These are phyloP conservation scores for Ceyx erithaca DNA, from an alignment of 2,797 vertebrate genomes.

Conservation along the genomic window DNA sequence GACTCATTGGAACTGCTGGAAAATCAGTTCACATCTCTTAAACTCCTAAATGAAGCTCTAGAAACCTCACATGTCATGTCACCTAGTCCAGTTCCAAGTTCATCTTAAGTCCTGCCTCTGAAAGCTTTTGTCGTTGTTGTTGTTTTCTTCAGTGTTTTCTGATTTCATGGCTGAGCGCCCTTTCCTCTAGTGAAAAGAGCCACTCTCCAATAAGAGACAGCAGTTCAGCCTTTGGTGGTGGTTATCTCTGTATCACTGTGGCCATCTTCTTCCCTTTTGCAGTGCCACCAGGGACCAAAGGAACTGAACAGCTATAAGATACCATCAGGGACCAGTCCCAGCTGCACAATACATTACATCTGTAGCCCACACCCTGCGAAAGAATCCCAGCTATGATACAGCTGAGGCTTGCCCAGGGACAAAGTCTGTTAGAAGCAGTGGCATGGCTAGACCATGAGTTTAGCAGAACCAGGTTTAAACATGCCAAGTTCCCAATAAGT, in stretches of 20 bases:
- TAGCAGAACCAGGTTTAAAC: background rate
- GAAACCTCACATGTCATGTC: background rate
- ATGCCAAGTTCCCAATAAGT: background rate
- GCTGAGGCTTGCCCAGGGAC: background rate
- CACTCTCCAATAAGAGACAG: background rate
- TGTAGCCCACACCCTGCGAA: background rate
- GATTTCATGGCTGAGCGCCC: background rate
- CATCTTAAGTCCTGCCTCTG: background rate
- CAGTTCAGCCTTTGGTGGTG: background rate
- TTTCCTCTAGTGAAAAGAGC: background rate
- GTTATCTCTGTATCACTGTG: background rate
- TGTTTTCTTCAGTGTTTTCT: background rate
- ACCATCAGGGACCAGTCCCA: background rate
- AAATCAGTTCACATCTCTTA: background rate
- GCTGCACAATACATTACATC: background rate
- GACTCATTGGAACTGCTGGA: background rate
- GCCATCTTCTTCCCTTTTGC: background rate
- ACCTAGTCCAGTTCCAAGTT: background rate
- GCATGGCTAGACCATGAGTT: background rate
- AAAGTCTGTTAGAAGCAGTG: background rate
- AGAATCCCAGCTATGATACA: background rate
- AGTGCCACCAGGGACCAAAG: background rate
- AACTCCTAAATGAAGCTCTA: background rate
- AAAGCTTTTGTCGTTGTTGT: rapidly evolving
- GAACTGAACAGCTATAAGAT: background rate